Percentiles rank a stretch among this genome's conserved stretches.
phyloP scores from a whole-genome alignment of 1,140 invertebrate genomes.

The Glomeris maerens region DNA sequence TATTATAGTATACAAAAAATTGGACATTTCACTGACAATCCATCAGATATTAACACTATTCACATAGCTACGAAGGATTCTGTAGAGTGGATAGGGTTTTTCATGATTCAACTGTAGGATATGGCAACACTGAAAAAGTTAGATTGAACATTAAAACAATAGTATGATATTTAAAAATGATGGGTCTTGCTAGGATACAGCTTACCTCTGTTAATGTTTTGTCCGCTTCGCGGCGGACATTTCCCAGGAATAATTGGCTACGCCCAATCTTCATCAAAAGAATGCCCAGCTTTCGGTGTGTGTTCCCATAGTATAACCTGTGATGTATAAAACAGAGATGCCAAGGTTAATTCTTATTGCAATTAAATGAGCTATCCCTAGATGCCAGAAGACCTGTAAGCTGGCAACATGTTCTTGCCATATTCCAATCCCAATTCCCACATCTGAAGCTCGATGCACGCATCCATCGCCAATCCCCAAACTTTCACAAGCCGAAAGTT shows the following conservation, averaged over 20 bases:
- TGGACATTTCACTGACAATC: background rate
- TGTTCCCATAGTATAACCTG: slow-evolving; percentile 53
- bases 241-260: slow-evolving; percentile 45
- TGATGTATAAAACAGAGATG: too few relatives aligned
- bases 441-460: too few relatives aligned
- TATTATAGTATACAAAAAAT: background rate
- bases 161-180: too few relatives aligned
- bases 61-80: too few relatives aligned
- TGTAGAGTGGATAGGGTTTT: too few relatives aligned
- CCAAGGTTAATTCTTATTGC: slow-evolving; percentile 16
- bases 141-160: slow-evolving; percentile 45
- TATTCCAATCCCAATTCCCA: slow-evolving; percentile 50
- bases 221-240: slow-evolving; percentile 38
- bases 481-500: too few relatives aligned
- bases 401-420: slow-evolving; percentile 39
- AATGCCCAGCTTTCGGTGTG: slow-evolving; percentile 52
- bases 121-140: slow-evolving; percentile 46
- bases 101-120: too few relatives aligned
- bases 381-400: background rate
- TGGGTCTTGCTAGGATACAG: too few relatives aligned
- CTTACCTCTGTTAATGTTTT: slow-evolving; percentile 44
- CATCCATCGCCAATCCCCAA: slow-evolving; percentile 60
- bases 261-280: slow-evolving; percentile 56
- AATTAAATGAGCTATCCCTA: slow-evolving; percentile 7
- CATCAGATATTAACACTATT: too few relatives aligned